These are phyloP conservation scores for Trichomycterus rosablanca DNA, from an alignment of 2,113 vertebrate genomes.

Conservation along the genomic window DNA sequence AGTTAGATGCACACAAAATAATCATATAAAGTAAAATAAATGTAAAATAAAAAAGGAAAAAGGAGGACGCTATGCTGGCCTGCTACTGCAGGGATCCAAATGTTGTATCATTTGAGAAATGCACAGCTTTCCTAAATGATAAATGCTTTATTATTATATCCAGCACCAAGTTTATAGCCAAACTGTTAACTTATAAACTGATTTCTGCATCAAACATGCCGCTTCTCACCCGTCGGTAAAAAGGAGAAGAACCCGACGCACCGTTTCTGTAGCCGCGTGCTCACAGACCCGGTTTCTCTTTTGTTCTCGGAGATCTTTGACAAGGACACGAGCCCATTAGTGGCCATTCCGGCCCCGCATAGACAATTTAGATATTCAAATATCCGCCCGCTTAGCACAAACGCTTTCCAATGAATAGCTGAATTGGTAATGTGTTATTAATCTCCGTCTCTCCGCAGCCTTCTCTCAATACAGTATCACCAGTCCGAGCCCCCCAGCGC, in stretches of 20 bases:
- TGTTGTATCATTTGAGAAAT: no score
- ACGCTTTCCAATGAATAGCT: slow-evolving; percentile 65
- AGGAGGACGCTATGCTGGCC: no score
- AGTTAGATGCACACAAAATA: no score
- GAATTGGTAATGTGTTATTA: slow-evolving; percentile 61
- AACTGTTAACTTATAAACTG: no score
- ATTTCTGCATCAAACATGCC: slow-evolving; percentile 17
- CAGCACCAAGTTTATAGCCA: no score
- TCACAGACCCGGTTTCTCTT: slow-evolving; percentile 53
- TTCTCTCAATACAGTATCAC: slow-evolving; percentile 33
- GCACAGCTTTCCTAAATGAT: no score
- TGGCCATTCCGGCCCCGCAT: slow-evolving; percentile 53
- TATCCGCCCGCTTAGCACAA: slow-evolving; percentile 60
- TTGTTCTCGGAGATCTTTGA: slow-evolving; percentile 52
- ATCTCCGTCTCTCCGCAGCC: slow-evolving; percentile 50
- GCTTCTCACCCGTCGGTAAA: slow-evolving; percentile 18
- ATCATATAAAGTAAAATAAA: no score
- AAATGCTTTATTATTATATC: no score
- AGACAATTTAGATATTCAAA: slow-evolving; percentile 73
- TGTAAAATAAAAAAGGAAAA: no score
- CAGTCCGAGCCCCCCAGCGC: slow-evolving; percentile 30
- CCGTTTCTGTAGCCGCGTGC: no score
- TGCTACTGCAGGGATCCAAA: no score
- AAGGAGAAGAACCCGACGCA: not conserved
- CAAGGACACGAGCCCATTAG: slow-evolving; percentile 68